A percentile compares a stretch with the other conserved stretches of the same genome.
Evolutionary conservation across 2,113 vertebrate species (phyloP).

Genomic region (Terrapene triunguis): DNA sequence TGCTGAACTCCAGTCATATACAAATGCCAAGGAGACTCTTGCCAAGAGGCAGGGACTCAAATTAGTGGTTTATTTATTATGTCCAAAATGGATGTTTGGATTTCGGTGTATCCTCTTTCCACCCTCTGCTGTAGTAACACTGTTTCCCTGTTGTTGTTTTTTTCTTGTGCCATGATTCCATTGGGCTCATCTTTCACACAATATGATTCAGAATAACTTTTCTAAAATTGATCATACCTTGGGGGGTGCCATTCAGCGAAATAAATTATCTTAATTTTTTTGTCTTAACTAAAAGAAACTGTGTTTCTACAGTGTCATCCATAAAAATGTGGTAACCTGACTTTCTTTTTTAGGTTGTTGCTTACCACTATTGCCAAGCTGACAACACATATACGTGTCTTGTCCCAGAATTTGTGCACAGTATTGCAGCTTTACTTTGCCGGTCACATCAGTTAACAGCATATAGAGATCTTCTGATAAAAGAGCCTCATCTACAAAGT

Average conservation of each 20-base stretch:
- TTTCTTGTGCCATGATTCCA: background rate
- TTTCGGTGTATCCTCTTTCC: background rate
- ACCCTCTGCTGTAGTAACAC: background rate
- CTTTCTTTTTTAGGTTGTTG: constrained; percentile 87
- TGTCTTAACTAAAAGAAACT: background rate
- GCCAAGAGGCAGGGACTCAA: background rate
- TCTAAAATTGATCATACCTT: background rate
- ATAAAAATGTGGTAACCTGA: background rate
- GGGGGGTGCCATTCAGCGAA: background rate
- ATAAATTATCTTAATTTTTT: background rate
- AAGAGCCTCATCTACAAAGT: constrained; percentile 92
- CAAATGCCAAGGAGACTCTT: background rate
- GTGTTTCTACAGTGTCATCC: background rate
- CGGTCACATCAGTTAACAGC: constrained; percentile 88
- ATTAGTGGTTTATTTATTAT: background rate
- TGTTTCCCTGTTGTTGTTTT: background rate
- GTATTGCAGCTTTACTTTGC: constrained; percentile 92
- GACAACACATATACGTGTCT: constrained; percentile 98
- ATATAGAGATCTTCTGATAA: constrained; percentile 91
- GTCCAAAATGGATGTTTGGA: background rate
- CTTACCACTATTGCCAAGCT: constrained; percentile 98
- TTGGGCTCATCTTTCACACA: background rate
- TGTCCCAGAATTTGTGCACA: constrained; percentile 97
- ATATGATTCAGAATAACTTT: fast-evolving
- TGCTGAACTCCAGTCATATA: background rate